phyloP scores from a whole-genome alignment of 2,888 invertebrate genomes.

The Cryptus armator region DNA sequence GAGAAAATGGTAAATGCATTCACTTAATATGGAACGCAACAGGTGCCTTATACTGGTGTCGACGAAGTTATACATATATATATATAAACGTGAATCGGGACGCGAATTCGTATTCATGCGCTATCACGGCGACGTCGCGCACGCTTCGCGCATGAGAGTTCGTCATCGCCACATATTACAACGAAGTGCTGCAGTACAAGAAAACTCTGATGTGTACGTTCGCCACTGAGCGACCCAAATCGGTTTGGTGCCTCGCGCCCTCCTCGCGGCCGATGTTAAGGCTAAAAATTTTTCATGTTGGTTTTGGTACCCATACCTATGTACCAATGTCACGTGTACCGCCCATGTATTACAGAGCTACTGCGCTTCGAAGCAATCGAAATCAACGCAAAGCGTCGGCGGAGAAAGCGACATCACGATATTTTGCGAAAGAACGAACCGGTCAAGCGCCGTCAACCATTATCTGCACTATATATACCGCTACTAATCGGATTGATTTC shows the following conservation, averaged over 20 bases:
- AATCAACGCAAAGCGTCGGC: constrained; percentile 13
- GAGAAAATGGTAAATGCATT: constrained; percentile 2
- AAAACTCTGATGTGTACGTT: constrained; percentile 28
- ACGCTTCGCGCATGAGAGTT: constrained; percentile 65
- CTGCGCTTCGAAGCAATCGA: constrained; percentile 1
- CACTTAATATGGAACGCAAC: neutral
- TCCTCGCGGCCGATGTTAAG: constrained; percentile 59
- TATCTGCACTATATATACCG: no score
- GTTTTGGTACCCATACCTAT: constrained; percentile 6
- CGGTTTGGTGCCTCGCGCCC: constrained; percentile 46
- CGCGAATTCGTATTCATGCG: constrained; percentile 66
- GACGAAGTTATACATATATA: constrained; percentile 3
- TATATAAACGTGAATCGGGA: constrained; percentile 55
- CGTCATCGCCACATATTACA: constrained; percentile 50
- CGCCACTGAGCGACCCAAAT: constrained; percentile 61
- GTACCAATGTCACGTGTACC: neutral
- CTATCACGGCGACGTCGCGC: constrained; percentile 49
- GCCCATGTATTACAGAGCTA: neutral
- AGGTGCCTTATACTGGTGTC: neutral
- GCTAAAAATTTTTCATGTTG: constrained; percentile 46
- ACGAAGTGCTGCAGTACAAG: neutral
- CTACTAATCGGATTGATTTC: no score
- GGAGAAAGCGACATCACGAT: constrained; percentile 45
- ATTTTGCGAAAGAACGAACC: constrained; percentile 23
- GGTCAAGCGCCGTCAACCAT: neutral